Evolutionary conservation across 2,888 invertebrate species (phyloP), one percentile per base, ranked within the genome.

Genomic region (Lasius platythorax): DNA sequence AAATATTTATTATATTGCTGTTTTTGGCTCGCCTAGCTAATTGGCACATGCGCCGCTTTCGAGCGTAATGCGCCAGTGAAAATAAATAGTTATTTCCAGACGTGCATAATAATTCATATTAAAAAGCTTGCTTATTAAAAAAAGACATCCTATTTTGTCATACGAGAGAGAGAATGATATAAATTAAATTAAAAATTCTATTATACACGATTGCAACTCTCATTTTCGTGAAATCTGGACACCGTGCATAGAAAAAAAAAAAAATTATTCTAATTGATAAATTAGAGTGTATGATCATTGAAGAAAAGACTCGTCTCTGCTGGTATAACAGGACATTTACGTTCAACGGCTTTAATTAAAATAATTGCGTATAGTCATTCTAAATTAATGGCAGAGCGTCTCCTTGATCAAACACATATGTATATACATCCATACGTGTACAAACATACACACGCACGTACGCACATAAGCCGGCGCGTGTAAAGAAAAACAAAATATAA

Each of bases 21-120:
- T 50, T 61, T 53, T n/a, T 46, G 61, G 58, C n/a, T 30, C 43
- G 30, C 61, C 46, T 23, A 18, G 23, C 33, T 79, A 79, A 79
- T 79, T 79, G 46, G 79, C 79, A 73, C 74, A 43, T 23, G 43
- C 28, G 46, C 33, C 46, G 23, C 23, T 72, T 53, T 28, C 33
- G 72, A 58, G 33, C 33, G 46, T 79, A 37, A 63, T 61, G 28
- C 11, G 61, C 43, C 58, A 70, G 46, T 73, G 46, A 72, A 79
- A 73, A 79, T 79, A 79, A 79, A 78, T 78, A 79, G 46, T 73
- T 79, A 79, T 73, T 73, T 73, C 74, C 79, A 79, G 73, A 79
- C 23, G 28, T 28, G n/a, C 58, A 12, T 23, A 75, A 64, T 79
- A 46, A 72, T 37, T 79, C 46, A 23, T 61, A 72, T 61, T 40